phyloP scores from a whole-genome alignment of 1,140 invertebrate genomes.

The Bombus vancouverensis region DNA sequence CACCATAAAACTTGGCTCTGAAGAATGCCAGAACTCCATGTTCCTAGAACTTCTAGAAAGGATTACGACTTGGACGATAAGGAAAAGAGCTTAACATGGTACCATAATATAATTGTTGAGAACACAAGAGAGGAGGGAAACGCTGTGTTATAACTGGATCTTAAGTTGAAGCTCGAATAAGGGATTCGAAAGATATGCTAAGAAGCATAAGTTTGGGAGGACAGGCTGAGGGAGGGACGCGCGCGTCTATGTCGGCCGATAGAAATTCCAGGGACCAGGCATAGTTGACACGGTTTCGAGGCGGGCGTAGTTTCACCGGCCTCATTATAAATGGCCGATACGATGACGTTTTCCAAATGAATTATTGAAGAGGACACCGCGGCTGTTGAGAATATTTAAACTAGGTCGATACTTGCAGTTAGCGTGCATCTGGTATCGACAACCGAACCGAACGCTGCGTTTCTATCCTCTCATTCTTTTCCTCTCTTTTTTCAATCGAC shows the following conservation, averaged over 20 bases:
- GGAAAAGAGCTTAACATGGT: background rate
- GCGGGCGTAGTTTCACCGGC: too few species aligned
- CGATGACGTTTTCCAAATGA: slow-evolving; percentile 59
- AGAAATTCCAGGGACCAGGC: background rate
- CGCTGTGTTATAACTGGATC: background rate
- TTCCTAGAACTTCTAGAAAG: background rate
- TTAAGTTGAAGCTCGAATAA: too few species aligned
- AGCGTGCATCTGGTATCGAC: slow-evolving; percentile 67
- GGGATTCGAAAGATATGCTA: background rate
- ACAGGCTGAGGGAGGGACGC: too few species aligned
- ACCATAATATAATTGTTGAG: background rate
- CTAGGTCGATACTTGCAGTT: slow-evolving; percentile 63
- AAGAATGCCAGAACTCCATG: too few species aligned
- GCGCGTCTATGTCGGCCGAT: background rate
- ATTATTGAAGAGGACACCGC: slow-evolving; percentile 63
- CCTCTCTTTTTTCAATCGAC: slow-evolving; percentile 4
- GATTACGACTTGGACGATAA: background rate
- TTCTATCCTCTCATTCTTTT: background rate
- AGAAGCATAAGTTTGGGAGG: background rate
- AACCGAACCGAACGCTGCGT: slow-evolving; percentile 30
- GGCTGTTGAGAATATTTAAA: slow-evolving; percentile 64
- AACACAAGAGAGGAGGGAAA: background rate
- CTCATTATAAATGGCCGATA: slow-evolving; percentile 58
- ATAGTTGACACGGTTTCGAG: background rate
- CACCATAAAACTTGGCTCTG: too few species aligned